Evolutionary conservation across 2,888 invertebrate genomes (phyloP), one percentile per base, ranked within the genome.

Genomic region (Stramonita haemastoma): DNA sequence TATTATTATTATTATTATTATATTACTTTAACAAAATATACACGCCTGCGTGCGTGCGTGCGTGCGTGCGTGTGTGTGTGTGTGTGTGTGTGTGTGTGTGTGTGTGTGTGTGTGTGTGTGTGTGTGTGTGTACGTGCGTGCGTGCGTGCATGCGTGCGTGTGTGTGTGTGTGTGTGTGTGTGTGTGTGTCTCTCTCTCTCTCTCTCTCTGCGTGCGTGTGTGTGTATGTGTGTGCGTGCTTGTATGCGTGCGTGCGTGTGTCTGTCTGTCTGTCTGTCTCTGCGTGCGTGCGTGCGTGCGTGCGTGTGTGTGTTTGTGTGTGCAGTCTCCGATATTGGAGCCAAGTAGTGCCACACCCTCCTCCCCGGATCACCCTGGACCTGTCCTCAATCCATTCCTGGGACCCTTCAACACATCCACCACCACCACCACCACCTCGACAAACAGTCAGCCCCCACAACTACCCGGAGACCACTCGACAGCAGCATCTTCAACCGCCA

Each of bases 361-460:
- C 26, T 86, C 86, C 32, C 86, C 86, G 26, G 86, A 86, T 13
- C 34, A 60, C 66, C n/a, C 86, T 8, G 86, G 66, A 22, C 86
- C 86, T 0, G 60, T 60, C 13, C 86, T 66, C 66, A 60, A n/a
- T n/a, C 60, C 34, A 11, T 86, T 86, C 34, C 66, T 66, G 15
- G 57, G 26, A 36, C 81, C 84, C 13, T 57, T 57, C 57, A 85
- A 15, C 84, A 15, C 57, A 29, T 1, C 26, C 46, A n/a, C 29
- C 57, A 84, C 56, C 56, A 17, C 11, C 77, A 77, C 0, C 29
- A 2, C 34, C 0, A 19, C 81, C 34, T 36, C 19, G 34, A 1
- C 32, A 81, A 32, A 81, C 77, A 22, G 81, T 22, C 77, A 32
- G 77, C 32, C 32, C 17, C 77, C 26, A 60, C 6, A 60, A 2